A percentile compares a stretch with the other conserved stretches of the same genome.
Evolutionary conservation across 2,797 vertebrate genomes (phyloP).

Genomic region (Peromyscus melanophrys): DNA sequence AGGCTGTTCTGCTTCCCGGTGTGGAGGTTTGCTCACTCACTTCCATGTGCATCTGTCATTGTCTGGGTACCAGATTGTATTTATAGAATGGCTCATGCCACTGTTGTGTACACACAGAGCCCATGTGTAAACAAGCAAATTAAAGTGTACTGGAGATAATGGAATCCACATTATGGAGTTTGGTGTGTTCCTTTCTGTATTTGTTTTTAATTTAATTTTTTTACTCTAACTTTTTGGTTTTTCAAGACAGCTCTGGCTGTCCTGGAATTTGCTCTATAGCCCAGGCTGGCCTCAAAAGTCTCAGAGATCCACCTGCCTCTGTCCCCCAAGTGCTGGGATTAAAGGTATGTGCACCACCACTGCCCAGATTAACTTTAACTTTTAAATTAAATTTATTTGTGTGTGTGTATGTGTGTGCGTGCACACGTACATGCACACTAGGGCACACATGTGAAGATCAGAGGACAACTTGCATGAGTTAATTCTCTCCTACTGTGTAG

Average conservation of each 20-base stretch:
- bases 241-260: background rate
- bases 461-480: background rate
- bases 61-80: constrained; percentile 76
- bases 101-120: constrained; percentile 50
- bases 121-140: constrained; percentile 72
- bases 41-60: constrained; percentile 60
- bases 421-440: background rate
- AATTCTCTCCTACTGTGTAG: background rate
- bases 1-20: background rate
- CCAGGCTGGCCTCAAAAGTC: background rate
- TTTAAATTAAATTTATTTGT: background rate
- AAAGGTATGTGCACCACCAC: background rate
- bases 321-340: background rate
- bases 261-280: background rate
- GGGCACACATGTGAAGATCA: background rate
- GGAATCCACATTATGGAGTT: background rate
- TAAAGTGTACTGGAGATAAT: constrained; percentile 70
- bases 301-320: background rate
- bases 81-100: constrained; percentile 60
- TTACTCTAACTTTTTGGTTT: background rate
- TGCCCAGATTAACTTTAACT: background rate
- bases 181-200: constrained; percentile 59
- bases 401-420: background rate
- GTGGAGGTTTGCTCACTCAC: background rate
- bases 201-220: background rate